Base-by-base conservation (phyloP, 2,888 invertebrate species). In the Dendrolimus pini region DNA sequence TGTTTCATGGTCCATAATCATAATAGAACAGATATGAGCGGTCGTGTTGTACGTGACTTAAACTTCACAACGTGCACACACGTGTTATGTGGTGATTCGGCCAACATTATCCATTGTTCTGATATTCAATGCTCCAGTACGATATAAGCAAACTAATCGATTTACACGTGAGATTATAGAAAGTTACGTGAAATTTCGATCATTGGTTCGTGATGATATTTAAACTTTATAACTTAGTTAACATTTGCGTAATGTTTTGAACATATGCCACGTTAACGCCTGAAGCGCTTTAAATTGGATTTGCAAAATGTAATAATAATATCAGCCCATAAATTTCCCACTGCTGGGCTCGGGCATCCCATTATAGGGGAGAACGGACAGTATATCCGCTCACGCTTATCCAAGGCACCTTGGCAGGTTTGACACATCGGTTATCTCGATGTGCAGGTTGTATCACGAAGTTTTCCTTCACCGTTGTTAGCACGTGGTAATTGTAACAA, bases 21-120 rank as follows among this genome's bases (percentile, higher is more conserved):
- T 41, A 54, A 58, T 12, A 59, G n/a, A 13, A 57, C 53, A 55
- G 53, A 59, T 57, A 59, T 41, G 14, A 13, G 41, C 12, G 56
- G 42, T 59, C 58, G 58, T 59, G 61, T 59, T 41, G 57, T 60
- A 64, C 65, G 65, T 64, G 62, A 64, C 60, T 57, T 10, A 41
- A 56, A 56, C 47, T 41, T 18, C 41, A 12, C 52, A 12, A 41
- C 55, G 47, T 47, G 53, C 41, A 41, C 54, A 59, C 57, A 59
- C 57, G 59, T 57, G 55, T 58, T 56, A 53, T 14, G 42, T 9
- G 9, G 56, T 14, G 55, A 54, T 60, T 54, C 52, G 55, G 54
- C 52, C 56, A 53, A 41, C 52, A 14, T 55, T 14, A 9, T 8
- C 47, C 18, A 55, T 55, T 55, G 55, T 55, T 41, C 14, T 55